Conservation (phyloP, 2,888 invertebrate species). For the Campoplex nolae region DNA sequence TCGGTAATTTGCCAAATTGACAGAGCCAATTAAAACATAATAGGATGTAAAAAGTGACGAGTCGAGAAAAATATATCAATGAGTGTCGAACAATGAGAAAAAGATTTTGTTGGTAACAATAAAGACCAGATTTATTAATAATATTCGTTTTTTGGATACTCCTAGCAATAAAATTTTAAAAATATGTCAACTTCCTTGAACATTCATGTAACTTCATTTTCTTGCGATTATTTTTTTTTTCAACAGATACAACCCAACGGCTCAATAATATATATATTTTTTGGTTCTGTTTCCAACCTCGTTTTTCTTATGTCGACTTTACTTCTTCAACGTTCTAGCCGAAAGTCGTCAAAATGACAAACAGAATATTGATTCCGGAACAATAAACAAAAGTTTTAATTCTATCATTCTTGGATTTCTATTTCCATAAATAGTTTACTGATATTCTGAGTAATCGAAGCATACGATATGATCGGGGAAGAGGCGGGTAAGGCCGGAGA, state of each 20-base stretch:
- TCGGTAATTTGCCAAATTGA: background rate
- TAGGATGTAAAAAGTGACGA: background rate
- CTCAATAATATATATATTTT: background rate
- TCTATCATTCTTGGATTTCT: background rate
- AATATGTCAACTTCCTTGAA: background rate
- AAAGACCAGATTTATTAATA: background rate
- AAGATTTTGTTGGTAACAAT: background rate
- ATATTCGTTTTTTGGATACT: background rate
- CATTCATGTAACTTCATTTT: background rate
- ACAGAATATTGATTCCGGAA: background rate
- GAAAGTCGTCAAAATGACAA: background rate
- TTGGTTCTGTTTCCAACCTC: background rate
- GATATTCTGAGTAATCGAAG: too few relatives aligned
- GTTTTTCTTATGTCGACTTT: background rate
- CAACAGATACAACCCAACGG: background rate
- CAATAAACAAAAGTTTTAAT: background rate
- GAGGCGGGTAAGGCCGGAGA: too few relatives aligned
- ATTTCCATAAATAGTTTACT: background rate
- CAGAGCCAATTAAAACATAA: too few relatives aligned
- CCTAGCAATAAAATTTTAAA: background rate
- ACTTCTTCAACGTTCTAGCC: background rate
- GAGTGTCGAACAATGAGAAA: background rate
- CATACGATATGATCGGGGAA: background rate
- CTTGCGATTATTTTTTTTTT: background rate
- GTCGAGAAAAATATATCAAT: background rate